A percentile compares a stretch with the other conserved stretches of the same genome.
These are phyloP conservation scores for Maniola jurtina DNA, from an alignment of 1,140 invertebrate genomes.

Conservation along the genomic window DNA sequence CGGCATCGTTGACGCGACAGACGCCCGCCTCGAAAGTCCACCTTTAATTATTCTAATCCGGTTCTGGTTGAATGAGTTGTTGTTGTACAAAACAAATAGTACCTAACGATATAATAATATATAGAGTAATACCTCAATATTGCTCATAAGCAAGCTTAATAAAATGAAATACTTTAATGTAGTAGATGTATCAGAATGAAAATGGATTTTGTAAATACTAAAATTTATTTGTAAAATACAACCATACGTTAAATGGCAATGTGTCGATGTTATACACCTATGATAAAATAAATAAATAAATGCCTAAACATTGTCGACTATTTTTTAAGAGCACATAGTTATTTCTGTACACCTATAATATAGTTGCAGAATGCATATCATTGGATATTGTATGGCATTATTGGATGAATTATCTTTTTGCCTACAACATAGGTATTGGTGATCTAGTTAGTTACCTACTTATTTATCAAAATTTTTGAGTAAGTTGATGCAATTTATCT, in stretches of 20 bases:
- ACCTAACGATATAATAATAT: constrained; percentile 4
- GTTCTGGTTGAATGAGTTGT: constrained; percentile 27
- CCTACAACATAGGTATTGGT: too few relatives aligned
- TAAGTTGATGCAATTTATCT: too few relatives aligned
- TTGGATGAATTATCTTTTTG: too few relatives aligned
- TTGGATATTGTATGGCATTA: too few relatives aligned
- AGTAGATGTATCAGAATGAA: constrained; percentile 47
- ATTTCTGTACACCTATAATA: too few relatives aligned
- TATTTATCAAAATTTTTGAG: too few relatives aligned
- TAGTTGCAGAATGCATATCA: too few relatives aligned
- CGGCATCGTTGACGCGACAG: too few relatives aligned
- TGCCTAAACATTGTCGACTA: constrained; percentile 42
- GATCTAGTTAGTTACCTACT: too few relatives aligned
- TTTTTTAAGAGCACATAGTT: not conserved
- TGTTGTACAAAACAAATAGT: constrained; percentile 29
- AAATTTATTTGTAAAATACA: constrained; percentile 74
- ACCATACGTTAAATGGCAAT: constrained; percentile 71
- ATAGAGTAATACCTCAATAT: constrained; percentile 38
- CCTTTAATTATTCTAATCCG: not conserved
- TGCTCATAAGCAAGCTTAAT: constrained; percentile 55
- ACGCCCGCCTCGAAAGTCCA: too few relatives aligned
- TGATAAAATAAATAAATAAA: constrained; percentile 68
- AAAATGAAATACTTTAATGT: constrained; percentile 38
- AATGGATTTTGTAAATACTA: constrained; percentile 71
- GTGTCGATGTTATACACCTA: constrained; percentile 77